phyloP scores from a whole-genome alignment of 2,113 vertebrate genomes.

The Ginglymostoma cirratum region DNA sequence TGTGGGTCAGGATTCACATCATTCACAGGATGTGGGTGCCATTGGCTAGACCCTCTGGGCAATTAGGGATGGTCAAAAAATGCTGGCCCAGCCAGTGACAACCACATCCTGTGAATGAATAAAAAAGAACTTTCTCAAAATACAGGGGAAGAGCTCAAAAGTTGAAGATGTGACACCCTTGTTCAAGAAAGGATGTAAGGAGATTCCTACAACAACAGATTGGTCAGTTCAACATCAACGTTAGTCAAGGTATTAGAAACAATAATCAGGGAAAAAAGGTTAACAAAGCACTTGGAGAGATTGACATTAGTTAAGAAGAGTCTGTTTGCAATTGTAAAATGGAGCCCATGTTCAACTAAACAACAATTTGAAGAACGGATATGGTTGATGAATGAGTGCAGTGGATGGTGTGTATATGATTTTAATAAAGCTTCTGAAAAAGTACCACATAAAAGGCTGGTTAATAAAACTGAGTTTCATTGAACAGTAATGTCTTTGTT shows the following conservation, averaged over 20 bases:
- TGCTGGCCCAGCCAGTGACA: no score
- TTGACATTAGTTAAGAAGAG: not conserved
- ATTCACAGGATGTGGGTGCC: no score
- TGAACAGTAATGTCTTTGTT: not conserved
- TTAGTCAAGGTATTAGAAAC: not conserved
- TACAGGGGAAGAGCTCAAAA: not conserved
- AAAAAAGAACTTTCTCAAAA: not conserved
- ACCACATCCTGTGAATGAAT: no score
- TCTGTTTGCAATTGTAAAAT: not conserved
- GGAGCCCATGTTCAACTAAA: not conserved
- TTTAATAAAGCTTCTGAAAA: not conserved
- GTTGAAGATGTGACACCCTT: not conserved
- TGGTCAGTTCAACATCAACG: not conserved
- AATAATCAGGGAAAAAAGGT: not conserved
- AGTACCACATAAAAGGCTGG: not conserved
- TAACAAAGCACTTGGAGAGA: not conserved
- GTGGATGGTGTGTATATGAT: not conserved
- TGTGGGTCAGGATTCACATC: no score
- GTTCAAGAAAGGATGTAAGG: not conserved
- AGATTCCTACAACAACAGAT: not conserved
- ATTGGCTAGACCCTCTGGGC: no score
- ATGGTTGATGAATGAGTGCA: not conserved
- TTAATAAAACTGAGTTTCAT: not conserved
- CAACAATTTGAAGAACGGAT: not conserved
- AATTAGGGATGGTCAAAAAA: no score